Conservation (phyloP, 2,113 vertebrate species). For the Empidonax alnorum region DNA sequence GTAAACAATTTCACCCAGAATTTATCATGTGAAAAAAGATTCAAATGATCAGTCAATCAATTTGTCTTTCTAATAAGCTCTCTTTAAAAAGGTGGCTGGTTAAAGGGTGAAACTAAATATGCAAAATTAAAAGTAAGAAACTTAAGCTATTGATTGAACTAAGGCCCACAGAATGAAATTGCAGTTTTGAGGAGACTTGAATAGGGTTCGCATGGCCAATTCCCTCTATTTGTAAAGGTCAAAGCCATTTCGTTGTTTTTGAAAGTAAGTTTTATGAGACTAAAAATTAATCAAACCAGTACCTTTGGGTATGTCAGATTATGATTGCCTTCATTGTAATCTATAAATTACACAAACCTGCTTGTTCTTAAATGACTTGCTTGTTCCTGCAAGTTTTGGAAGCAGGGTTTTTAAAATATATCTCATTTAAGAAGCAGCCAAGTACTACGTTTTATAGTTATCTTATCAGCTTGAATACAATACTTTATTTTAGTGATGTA, state of each 20-base stretch:
- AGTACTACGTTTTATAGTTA: neutral
- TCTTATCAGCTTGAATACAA: neutral
- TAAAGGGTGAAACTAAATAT: conserved; percentile 26
- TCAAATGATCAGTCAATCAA: neutral
- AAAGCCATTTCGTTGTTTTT: neutral
- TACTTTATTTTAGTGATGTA: neutral
- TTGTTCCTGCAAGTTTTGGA: neutral
- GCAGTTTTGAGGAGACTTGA: neutral
- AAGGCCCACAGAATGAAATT: neutral
- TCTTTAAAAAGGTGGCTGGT: neutral
- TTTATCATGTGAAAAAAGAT: neutral
- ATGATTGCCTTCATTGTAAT: neutral
- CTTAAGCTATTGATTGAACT: neutral
- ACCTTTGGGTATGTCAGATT: neutral
- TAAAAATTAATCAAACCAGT: neutral
- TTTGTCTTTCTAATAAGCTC: neutral
- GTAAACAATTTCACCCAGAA: neutral
- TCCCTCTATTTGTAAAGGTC: neutral
- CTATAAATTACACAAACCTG: accelerated
- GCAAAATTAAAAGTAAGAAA: neutral
- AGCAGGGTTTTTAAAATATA: neutral
- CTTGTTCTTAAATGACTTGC: neutral
- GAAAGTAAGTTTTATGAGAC: neutral
- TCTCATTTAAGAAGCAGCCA: neutral
- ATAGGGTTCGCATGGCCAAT: neutral